A percentile compares a stretch with the other conserved stretches of the same genome.
Conservation (phyloP, 2,888 invertebrate species). For the Suillia variegata region DNA sequence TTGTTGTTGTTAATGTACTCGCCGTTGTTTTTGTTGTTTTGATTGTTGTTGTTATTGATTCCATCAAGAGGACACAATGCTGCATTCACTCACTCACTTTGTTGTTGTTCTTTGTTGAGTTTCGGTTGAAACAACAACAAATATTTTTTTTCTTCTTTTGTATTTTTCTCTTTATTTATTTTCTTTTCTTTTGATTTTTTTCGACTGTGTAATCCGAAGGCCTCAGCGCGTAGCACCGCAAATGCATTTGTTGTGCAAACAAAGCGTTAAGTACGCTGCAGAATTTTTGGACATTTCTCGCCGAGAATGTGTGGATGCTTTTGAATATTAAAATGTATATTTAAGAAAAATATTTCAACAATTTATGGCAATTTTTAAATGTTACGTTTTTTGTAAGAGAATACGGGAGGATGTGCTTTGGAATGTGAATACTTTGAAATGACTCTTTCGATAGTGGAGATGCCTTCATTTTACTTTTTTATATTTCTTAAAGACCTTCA, state of each 20-base stretch:
- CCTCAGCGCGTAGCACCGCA: not conserved
- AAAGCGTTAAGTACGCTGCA: slow-evolving; percentile 12
- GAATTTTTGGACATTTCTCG: too few species aligned
- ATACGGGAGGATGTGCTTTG: too few species aligned
- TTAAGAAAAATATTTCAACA: too few species aligned
- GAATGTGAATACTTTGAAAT: too few species aligned
- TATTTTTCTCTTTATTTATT: slow-evolving; percentile 12
- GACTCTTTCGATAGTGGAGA: too few species aligned
- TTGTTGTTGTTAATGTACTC: not conserved
- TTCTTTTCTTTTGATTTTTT: slow-evolving; percentile 14
- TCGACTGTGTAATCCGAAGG: not conserved
- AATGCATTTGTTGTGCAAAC: slow-evolving; percentile 31
- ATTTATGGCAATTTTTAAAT: too few species aligned
- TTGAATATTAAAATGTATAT: too few species aligned
- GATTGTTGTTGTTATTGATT: slow-evolving; percentile 2
- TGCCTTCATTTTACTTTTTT: too few species aligned
- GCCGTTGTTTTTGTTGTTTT: not conserved
- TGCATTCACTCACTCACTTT: not conserved
- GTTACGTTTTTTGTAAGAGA: too few species aligned
- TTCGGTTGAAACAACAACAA: not conserved
- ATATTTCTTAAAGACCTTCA: too few species aligned
- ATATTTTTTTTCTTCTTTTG: not conserved
- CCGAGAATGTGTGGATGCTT: too few species aligned
- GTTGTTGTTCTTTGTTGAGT: not conserved
- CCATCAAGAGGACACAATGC: not conserved